Evolutionary conservation across 2,888 invertebrate species (phyloP).

Genomic region (Teleogryllus oceanicus): DNA sequence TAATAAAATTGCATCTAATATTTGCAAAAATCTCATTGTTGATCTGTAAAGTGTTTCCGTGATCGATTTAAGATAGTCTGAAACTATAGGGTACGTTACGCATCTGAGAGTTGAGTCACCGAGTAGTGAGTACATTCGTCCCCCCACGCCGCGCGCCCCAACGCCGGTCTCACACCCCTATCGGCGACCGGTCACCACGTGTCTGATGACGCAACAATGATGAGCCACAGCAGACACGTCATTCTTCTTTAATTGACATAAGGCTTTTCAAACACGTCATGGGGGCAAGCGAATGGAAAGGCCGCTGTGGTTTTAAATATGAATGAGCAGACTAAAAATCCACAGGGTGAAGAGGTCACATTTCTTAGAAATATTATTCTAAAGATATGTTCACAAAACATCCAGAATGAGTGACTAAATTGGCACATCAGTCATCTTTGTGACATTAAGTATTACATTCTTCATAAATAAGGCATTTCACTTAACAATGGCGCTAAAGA

Average conservation of each 20-base stretch:
- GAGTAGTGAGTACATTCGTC: background rate
- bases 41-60: background rate
- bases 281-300: background rate
- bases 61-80: background rate
- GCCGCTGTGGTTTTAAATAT: background rate
- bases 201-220: conserved; percentile 10
- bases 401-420: too few species aligned
- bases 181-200: background rate
- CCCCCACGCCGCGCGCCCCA: background rate
- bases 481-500: too few species aligned
- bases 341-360: too few species aligned
- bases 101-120: background rate
- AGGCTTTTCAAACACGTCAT: conserved; percentile 4
- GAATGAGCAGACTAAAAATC: background rate
- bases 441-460: too few species aligned
- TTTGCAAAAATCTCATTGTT: background rate
- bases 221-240: background rate
- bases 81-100: background rate
- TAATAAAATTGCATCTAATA: too few species aligned
- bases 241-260: background rate
- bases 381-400: too few species aligned
- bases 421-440: too few species aligned
- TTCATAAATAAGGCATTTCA: too few species aligned
- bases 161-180: background rate
- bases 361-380: too few species aligned